These are phyloP conservation scores for Hoplostethus mediterraneus DNA, from an alignment of 2,797 vertebrate species.

Conservation along the genomic window DNA sequence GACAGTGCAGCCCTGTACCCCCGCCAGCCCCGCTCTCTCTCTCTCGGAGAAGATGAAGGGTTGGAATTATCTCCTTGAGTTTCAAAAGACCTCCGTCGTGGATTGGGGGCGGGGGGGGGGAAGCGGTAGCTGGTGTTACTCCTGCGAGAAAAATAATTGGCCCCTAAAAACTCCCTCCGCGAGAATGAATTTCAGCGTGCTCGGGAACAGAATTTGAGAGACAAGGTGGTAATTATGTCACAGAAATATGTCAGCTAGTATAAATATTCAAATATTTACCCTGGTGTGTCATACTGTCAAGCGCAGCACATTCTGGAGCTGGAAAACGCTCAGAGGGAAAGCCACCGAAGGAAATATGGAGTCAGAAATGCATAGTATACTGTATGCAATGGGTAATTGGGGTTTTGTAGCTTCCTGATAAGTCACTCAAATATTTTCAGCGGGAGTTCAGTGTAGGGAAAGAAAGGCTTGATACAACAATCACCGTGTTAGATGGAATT, in stretches of 20 bases:
- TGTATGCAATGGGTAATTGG: constrained; percentile 16
- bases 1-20: constrained; percentile 36
- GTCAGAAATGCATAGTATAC: constrained; percentile 34
- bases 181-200: constrained; percentile 38
- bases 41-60: constrained; percentile 55
- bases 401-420: constrained; percentile 30
- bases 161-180: constrained; percentile 13
- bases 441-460: background rate
- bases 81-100: constrained; percentile 63
- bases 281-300: constrained; percentile 48
- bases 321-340: constrained; percentile 44
- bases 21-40: constrained; percentile 50
- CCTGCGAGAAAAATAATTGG: constrained; percentile 57
- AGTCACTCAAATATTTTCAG: constrained; percentile 29
- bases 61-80: constrained; percentile 67
- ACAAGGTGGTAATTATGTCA: constrained; percentile 65
- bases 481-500: constrained; percentile 6
- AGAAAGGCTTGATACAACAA: constrained; percentile 16
- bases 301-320: constrained; percentile 40
- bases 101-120: constrained; percentile 35
- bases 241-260: constrained; percentile 61
- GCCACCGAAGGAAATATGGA: constrained; percentile 34
- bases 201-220: constrained; percentile 41
- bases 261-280: constrained; percentile 59
- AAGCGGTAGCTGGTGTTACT: constrained; percentile 55